A percentile compares a stretch with the other conserved stretches of the same genome.
Conservation (phyloP, 2,113 vertebrate genomes). For the Notechis scutatus region DNA sequence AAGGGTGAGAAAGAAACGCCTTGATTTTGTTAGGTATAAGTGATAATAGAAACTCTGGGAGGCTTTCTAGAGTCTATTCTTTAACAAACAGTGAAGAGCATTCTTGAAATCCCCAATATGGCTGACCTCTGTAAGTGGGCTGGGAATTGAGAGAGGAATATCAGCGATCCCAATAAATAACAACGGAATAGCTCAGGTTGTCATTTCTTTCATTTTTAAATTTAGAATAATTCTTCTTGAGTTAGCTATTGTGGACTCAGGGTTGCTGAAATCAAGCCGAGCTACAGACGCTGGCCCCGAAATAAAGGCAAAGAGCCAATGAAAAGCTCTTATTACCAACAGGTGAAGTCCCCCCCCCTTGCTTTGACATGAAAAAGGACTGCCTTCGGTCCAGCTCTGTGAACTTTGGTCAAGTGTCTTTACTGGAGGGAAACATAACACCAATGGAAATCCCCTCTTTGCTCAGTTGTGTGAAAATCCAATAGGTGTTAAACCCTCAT, state of each 20-base stretch:
- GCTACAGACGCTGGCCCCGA: not conserved
- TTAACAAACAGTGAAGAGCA: not conserved
- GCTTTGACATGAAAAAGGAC: not conserved
- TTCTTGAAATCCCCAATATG: not conserved
- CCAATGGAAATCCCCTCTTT: conserved; percentile 12
- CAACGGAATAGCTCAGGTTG: not conserved
- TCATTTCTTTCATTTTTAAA: not conserved
- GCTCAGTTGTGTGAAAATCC: not conserved
- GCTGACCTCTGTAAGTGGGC: not conserved
- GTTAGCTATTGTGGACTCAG: not conserved
- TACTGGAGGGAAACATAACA: conserved; percentile 3
- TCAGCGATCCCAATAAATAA: not conserved
- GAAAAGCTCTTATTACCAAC: not conserved
- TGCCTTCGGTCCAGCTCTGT: not conserved
- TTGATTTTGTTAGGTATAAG: not conserved
- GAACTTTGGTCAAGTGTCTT: conserved; percentile 7
- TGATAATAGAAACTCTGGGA: not conserved
- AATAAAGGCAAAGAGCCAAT: not conserved
- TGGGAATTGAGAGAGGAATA: not conserved
- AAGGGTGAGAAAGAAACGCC: not conserved
- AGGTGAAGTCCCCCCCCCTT: not conserved
- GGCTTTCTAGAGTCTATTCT: not conserved
- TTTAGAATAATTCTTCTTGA: not conserved
- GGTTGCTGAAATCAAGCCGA: not conserved
- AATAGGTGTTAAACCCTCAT: not conserved